Conservation (phyloP, 1,140 invertebrate species). For the Tetraneura akinire region DNA sequence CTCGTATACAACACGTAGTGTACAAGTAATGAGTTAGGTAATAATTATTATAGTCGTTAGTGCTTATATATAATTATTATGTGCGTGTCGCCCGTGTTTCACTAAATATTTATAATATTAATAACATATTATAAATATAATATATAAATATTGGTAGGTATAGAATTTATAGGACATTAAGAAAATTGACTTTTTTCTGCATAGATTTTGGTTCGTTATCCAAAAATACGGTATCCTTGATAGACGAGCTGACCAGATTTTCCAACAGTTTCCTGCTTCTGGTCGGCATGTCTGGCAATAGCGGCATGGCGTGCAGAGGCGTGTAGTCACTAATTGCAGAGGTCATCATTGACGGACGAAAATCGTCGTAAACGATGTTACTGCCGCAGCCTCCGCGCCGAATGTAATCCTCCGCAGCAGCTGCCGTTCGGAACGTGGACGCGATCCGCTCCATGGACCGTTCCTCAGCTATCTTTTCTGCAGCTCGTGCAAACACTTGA, state of each 20-base stretch:
- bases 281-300: constrained; percentile 67
- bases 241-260: constrained; percentile 65
- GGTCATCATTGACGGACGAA: constrained; percentile 58
- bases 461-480: constrained; percentile 60
- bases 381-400: constrained; percentile 54
- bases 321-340: constrained; percentile 60
- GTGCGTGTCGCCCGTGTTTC: background rate
- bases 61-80: background rate
- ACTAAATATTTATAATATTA: too few relatives aligned
- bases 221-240: constrained; percentile 57
- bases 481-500: constrained; percentile 15
- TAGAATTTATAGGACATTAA: constrained; percentile 8
- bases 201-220: constrained; percentile 52
- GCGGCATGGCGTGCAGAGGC: constrained; percentile 65
- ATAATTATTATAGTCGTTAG: too few relatives aligned
- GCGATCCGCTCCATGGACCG: constrained; percentile 63
- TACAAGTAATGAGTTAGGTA: too few relatives aligned
- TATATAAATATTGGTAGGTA: too few relatives aligned
- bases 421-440: constrained; percentile 60
- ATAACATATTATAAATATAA: too few relatives aligned
- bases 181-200: constrained; percentile 59
- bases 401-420: constrained; percentile 59
- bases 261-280: constrained; percentile 66
- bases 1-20: background rate
- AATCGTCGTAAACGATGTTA: constrained; percentile 59